Evolutionary conservation across 2,888 invertebrate genomes (phyloP).

Genomic region (Siphlonurus alternatus): DNA sequence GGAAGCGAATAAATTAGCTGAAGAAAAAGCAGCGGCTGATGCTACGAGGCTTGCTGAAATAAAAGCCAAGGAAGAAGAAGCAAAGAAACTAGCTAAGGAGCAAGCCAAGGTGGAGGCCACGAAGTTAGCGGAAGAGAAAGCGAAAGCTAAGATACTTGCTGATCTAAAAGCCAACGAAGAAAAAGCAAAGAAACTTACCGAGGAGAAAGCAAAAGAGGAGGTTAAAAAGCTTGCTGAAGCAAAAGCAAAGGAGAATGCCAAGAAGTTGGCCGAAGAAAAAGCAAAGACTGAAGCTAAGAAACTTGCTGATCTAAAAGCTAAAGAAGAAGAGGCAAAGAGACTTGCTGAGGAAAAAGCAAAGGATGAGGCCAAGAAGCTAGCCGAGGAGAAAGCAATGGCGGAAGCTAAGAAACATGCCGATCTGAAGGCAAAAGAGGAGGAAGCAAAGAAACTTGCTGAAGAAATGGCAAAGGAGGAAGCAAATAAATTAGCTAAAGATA

Average conservation of each 20-base stretch:
- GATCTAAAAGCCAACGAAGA: conserved; percentile 6
- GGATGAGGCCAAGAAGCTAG: conserved; percentile 9
- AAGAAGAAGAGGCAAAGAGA: conserved; percentile 10
- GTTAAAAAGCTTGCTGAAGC: conserved; percentile 11
- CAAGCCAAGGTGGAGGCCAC: conserved; percentile 22
- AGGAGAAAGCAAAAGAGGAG: not conserved
- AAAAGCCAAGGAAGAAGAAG: conserved; percentile 10
- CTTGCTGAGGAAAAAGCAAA: conserved; percentile 9
- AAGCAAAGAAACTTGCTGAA: conserved; percentile 10
- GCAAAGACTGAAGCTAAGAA: conserved; percentile 12
- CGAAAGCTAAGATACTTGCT: too few relatives aligned
- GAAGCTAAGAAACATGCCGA: conserved; percentile 12
- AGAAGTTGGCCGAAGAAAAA: conserved; percentile 14
- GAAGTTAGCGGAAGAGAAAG: conserved; percentile 11
- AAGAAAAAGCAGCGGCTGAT: conserved; percentile 11
- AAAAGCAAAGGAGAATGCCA: too few relatives aligned
- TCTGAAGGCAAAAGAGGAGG: conserved; percentile 10
- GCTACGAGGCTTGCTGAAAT: conserved; percentile 11
- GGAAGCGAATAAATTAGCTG: conserved; percentile 13
- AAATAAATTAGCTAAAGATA: conserved; percentile 10
- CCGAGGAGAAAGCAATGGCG: conserved; percentile 10
- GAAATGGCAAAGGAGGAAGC: conserved; percentile 13
- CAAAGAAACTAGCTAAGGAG: too few relatives aligned
- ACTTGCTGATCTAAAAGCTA: too few relatives aligned
- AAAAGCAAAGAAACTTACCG: conserved; percentile 8